These are phyloP conservation scores for Dynastes tityus DNA, from an alignment of 2,888 invertebrate genomes.

Conservation along the genomic window DNA sequence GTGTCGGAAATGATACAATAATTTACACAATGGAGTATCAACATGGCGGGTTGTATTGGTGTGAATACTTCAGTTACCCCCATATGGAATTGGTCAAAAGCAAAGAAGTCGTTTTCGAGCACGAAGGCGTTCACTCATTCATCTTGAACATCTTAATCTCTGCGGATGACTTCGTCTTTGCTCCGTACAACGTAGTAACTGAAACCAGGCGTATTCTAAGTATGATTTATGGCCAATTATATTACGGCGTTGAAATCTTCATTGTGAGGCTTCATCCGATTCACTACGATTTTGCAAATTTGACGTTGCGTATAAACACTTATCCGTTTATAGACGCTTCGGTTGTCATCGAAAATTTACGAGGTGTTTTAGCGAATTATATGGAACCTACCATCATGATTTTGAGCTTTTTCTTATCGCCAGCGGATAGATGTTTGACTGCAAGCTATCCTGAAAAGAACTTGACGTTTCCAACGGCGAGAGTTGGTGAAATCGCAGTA, in stretches of 20 bases:
- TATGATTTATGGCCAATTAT: neutral
- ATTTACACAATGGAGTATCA: neutral
- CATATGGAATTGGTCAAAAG: constrained; percentile 22
- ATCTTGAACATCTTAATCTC: neutral
- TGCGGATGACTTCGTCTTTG: neutral
- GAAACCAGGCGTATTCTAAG: neutral
- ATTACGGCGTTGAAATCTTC: neutral
- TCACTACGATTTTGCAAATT: neutral
- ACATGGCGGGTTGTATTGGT: constrained; percentile 37
- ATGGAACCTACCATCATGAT: neutral
- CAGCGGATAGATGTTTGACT: constrained; percentile 19
- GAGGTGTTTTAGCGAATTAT: neutral
- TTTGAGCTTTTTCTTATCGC: neutral
- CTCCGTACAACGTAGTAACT: neutral
- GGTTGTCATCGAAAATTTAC: neutral
- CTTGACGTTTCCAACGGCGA: constrained; percentile 16
- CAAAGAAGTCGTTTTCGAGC: neutral
- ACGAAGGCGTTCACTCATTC: neutral
- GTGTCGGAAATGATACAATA: neutral
- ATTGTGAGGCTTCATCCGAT: constrained; percentile 13
- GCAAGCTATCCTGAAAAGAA: neutral
- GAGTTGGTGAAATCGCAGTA: constrained; percentile 25
- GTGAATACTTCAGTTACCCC: constrained; percentile 42
- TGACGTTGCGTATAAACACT: constrained; percentile 18
- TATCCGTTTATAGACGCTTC: neutral